Base-by-base conservation (phyloP, 2,888 invertebrate species). In the Pyrrhosoma nymphula region DNA sequence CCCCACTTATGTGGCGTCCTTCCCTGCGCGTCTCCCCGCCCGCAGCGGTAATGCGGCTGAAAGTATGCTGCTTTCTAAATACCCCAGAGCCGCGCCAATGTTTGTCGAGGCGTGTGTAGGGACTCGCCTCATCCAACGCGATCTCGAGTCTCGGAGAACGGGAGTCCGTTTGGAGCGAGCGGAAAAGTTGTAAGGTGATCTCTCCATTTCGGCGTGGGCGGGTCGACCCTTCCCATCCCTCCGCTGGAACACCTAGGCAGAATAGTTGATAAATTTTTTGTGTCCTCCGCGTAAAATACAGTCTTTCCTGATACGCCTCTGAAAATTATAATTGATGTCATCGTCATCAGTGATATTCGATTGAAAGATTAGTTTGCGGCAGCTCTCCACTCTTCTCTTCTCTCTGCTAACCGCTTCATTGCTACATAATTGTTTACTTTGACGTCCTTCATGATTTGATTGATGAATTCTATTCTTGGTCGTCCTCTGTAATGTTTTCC, bases 1-100 rank as follows among this genome's bases (percentile, higher is more conserved):
- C 8, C 69, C 23, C 23, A 26, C 69, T 20, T 69, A 0, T 69
- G 69, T 47, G 69, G 26, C 26, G 69, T 14, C 18, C 26, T 69
- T 47, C 47, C 47, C 26, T 69, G 20, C 20, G 16, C 20, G 60
- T 60, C 69, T 69, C 69, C 69, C n/a, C 14, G 10, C n/a, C n/a
- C 60, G 20, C 60, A n/a, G 30, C 16, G 10, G 75, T 35, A 12
- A 30, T 30, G 75, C 75, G 30, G 3, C 12, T 82, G 30, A 82
- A 82, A 82, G 30, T 82, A 82, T 35, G 75, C 30, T 30, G 75
- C 75, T 82, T 82, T 82, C 75, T 82, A 82, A 82, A 30, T 82
- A 35, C 69, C n/a, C 60, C 23, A 69, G 26, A 69, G 35, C 75
- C 75, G 26, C 30, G 75, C 30, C n/a, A 82, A 82, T 30, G 75